Percentiles rank a stretch among this genome's conserved stretches.
phyloP scores from a whole-genome alignment of 1,140 invertebrate genomes.

The Helicoverpa armigera region DNA sequence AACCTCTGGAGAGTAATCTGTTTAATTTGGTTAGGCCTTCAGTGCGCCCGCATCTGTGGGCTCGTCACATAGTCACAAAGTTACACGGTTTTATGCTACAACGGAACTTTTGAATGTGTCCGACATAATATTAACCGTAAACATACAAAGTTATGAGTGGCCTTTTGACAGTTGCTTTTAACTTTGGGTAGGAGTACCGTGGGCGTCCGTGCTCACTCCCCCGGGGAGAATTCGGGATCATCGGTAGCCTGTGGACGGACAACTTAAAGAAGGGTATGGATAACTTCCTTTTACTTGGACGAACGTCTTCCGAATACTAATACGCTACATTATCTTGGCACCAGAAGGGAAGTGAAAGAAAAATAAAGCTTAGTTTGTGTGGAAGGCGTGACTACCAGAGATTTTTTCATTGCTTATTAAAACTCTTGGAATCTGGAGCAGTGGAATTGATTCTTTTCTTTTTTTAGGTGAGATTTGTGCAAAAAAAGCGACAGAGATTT shows the following conservation, averaged over 20 bases:
- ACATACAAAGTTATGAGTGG: slow-evolving; percentile 22
- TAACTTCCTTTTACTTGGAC: slow-evolving; percentile 48
- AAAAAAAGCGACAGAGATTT: background rate
- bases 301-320: slow-evolving; percentile 58
- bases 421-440: slow-evolving; percentile 50
- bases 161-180: slow-evolving; percentile 13
- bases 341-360: slow-evolving; percentile 53
- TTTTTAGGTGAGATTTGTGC: slow-evolving; percentile 24
- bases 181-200: background rate
- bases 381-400: slow-evolving; percentile 37
- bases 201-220: background rate
- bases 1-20: slow-evolving; percentile 50
- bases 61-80: slow-evolving; percentile 18
- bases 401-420: slow-evolving; percentile 62
- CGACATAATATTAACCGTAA: slow-evolving; percentile 1
- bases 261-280: slow-evolving; percentile 51
- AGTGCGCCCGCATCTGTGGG: slow-evolving; percentile 29
- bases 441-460: slow-evolving; percentile 49
- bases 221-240: slow-evolving; percentile 36
- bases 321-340: slow-evolving; percentile 54
- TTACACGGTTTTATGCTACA: slow-evolving; percentile 23
- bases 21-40: slow-evolving; percentile 51
- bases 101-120: background rate
- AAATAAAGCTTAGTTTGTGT: slow-evolving; percentile 55
- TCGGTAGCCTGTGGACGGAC: slow-evolving; percentile 39